These are phyloP conservation scores for Streblospio benedicti DNA, from an alignment of 1,140 invertebrate genomes.

Conservation along the genomic window DNA sequence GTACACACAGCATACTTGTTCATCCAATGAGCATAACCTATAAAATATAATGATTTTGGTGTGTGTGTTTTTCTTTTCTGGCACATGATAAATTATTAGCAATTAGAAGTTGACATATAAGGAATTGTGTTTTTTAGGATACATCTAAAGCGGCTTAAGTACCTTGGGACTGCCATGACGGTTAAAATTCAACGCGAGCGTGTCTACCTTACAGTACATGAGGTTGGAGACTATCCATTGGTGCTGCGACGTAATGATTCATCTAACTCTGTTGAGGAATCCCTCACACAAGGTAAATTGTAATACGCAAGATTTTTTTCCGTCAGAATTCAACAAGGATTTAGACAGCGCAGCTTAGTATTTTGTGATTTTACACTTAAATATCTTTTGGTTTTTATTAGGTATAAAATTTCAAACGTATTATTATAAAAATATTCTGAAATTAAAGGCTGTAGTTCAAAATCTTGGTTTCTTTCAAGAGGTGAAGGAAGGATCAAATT, in stretches of 20 bases:
- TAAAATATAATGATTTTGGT: no score
- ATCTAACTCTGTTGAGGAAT: background rate
- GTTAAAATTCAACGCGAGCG: slow-evolving; percentile 12
- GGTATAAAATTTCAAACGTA: background rate
- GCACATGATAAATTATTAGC: no score
- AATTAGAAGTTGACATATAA: no score
- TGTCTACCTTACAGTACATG: background rate
- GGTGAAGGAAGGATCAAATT: no score
- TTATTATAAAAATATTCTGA: background rate
- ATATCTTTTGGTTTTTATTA: background rate
- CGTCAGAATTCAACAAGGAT: background rate
- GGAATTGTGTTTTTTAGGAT: no score
- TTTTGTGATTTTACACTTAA: background rate
- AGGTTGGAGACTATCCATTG: slow-evolving; percentile 5
- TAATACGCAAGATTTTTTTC: background rate
- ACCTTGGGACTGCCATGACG: slow-evolving; percentile 12
- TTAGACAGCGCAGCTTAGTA: background rate
- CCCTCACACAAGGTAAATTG: background rate
- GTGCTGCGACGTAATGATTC: slow-evolving; percentile 7
- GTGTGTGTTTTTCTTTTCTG: no score
- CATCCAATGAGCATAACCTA: no score
- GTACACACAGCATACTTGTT: no score
- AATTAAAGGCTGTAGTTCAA: background rate
- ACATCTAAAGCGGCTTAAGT: slow-evolving; percentile 10
- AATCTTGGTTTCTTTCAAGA: no score